phyloP scores from a whole-genome alignment of 1,140 invertebrate genomes.

The Bombus superbus region DNA sequence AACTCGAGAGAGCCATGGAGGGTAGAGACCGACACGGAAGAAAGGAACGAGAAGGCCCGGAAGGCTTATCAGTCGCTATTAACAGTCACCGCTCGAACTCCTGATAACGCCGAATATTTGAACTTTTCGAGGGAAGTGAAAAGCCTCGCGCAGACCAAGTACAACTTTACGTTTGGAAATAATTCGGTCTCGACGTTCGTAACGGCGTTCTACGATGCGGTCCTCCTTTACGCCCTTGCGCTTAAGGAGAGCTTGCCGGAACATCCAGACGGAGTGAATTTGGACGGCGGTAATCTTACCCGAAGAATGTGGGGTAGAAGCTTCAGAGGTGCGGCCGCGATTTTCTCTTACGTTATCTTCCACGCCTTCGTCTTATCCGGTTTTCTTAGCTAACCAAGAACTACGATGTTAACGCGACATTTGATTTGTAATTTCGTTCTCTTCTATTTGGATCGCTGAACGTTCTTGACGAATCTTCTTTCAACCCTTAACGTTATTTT shows the following conservation, averaged over 20 bases:
- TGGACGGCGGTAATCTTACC: slow-evolving; percentile 86
- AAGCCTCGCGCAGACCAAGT: slow-evolving; percentile 89
- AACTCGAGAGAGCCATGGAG: slow-evolving; percentile 90
- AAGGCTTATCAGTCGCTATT: slow-evolving; percentile 95
- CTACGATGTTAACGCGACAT: neutral
- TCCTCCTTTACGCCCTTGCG: slow-evolving; percentile 95
- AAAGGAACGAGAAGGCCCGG: slow-evolving; percentile 92
- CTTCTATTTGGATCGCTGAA: neutral
- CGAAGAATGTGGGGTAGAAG: slow-evolving; percentile 95
- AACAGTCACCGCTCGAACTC: slow-evolving; percentile 93
- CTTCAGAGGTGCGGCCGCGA: slow-evolving; percentile 88
- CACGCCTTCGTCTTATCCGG: neutral
- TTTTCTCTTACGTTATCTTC: neutral
- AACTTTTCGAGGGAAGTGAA: slow-evolving; percentile 93
- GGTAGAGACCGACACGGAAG: slow-evolving; percentile 89
- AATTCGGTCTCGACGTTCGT: slow-evolving; percentile 92
- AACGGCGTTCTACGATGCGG: slow-evolving; percentile 97
- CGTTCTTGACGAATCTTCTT: neutral
- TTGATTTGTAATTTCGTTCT: neutral
- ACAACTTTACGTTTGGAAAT: slow-evolving; percentile 91
- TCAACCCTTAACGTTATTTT: neutral
- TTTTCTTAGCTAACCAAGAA: neutral
- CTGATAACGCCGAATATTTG: slow-evolving; percentile 90
- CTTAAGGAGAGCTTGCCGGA: slow-evolving; percentile 92
- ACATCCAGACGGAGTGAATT: slow-evolving; percentile 85